Evolutionary conservation across 2,888 invertebrate species (phyloP), one percentile per base, ranked within the genome.

Genomic region (Dryadula phaetusa): DNA sequence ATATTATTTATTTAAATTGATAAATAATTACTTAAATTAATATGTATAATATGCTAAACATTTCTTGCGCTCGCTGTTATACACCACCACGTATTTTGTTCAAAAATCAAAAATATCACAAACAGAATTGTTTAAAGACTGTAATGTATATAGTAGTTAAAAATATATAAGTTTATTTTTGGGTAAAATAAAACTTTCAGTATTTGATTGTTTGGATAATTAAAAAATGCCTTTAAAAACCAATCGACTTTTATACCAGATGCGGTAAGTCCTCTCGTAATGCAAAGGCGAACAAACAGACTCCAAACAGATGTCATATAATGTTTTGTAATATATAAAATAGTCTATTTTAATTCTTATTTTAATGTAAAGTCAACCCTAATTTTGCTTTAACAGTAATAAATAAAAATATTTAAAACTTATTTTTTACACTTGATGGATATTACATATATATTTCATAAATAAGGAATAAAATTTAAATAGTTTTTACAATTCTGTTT

Each of bases 51-150:
- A n/a, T n/a, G n/a, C n/a, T n/a, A 56, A 56, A 40, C 53, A 34
- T 28, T 60, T 61, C 66, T 66, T 53, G 62, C 61, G 60, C 54
- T 20, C 56, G 22, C 56, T 22, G 10, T 25, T 22, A 20, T 5
- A 28, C 34, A 40, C 56, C 34, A 37, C 37, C 18, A 20, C 54
- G 4, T 56, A 40, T 25, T 40, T 56, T 56, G 10, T 40, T 32
- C 49, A 62, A 32, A 34, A 44, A 64, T 28, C 49, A 60, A 53
- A 25, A 28, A 42, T 12, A 46, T 18, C 44, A 60, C 60, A 60
- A 28, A 60, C 44, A 60, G 42, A 60, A 60, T 46, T 10, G 20
- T 46, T 32, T 32, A 46, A 44, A 52, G 10, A 1, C 1, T 16
- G 34, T 12, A 47, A 10, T 14, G 25, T 25, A 28, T 4, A 0